Conservation (phyloP, 2,888 invertebrate species). For the Sussaba pulchella region DNA sequence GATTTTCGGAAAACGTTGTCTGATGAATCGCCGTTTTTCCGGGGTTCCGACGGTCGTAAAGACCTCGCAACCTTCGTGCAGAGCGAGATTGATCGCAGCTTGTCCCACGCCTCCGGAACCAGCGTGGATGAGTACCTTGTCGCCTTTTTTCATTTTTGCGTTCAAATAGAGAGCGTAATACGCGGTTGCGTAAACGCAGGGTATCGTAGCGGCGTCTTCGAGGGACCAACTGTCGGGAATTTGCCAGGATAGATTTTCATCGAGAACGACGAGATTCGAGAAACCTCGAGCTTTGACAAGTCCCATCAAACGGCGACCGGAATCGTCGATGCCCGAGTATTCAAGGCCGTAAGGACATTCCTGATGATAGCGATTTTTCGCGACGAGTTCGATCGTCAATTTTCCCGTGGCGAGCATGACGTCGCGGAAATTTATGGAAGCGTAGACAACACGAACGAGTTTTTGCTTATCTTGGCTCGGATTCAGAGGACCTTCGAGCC, state of each 20-base stretch:
- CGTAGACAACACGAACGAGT: slow-evolving; percentile 88
- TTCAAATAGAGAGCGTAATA: slow-evolving; percentile 87
- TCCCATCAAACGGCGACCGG: slow-evolving; percentile 85
- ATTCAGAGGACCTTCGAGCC: slow-evolving; percentile 90
- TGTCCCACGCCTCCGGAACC: slow-evolving; percentile 88
- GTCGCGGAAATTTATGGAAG: slow-evolving; percentile 96
- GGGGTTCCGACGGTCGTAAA: slow-evolving; percentile 87
- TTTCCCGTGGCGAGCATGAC: slow-evolving; percentile 97
- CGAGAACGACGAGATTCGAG: slow-evolving; percentile 85
- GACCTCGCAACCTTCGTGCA: slow-evolving; percentile 86
- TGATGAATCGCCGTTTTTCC: slow-evolving; percentile 86
- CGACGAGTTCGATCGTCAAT: slow-evolving; percentile 92
- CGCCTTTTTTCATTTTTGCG: slow-evolving; percentile 85
- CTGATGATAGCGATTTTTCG: slow-evolving; percentile 87
- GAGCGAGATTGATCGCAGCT: slow-evolving; percentile 88
- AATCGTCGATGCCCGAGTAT: slow-evolving; percentile 86
- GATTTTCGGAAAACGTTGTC: slow-evolving; percentile 86
- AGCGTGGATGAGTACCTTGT: slow-evolving; percentile 82
- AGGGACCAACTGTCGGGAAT: slow-evolving; percentile 87
- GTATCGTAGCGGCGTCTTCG: slow-evolving; percentile 89
- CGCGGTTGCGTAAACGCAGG: slow-evolving; percentile 87
- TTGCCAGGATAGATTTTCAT: slow-evolving; percentile 85
- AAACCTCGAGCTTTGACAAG: slow-evolving; percentile 82
- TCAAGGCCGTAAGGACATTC: slow-evolving; percentile 90
- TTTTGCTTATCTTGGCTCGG: slow-evolving; percentile 65